Percentiles rank a stretch among this genome's conserved stretches.
These are phyloP conservation scores for Choristoneura fumiferana DNA, from an alignment of 1,140 invertebrate species.

Conservation along the genomic window DNA sequence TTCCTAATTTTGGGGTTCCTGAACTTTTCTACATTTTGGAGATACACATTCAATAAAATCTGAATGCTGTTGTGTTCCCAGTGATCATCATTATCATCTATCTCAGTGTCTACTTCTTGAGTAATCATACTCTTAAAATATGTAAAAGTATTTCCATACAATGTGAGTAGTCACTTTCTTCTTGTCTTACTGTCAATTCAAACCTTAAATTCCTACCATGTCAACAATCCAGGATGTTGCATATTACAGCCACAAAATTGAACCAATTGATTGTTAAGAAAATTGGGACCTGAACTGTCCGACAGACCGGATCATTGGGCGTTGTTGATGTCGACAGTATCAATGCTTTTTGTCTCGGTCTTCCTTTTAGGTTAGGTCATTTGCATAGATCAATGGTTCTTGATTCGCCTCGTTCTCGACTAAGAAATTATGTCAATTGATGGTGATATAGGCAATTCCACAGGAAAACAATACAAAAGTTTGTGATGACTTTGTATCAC, in stretches of 20 bases:
- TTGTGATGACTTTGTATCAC: not conserved
- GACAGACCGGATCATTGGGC: not conserved
- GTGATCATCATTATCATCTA: conserved; percentile 59
- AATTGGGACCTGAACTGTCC: not conserved
- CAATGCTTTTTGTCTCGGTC: not conserved
- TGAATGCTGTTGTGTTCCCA: conserved; percentile 61
- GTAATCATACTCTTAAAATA: not conserved
- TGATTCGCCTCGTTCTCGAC: not conserved
- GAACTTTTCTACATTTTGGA: conserved; percentile 66
- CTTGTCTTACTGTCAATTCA: not conserved
- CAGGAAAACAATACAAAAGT: not conserved
- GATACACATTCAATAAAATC: conserved; percentile 53
- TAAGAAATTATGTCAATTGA: not conserved
- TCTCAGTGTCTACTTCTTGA: conserved; percentile 47
- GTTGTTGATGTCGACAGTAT: not conserved
- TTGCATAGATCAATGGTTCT: not conserved
- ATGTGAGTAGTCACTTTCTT: not conserved
- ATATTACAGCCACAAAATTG: conserved; percentile 28
- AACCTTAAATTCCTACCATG: not conserved
- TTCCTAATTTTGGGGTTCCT: conserved; percentile 68
- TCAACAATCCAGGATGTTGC: not conserved
- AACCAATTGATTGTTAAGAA: conserved; percentile 19
- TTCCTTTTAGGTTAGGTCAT: conserved; percentile 4
- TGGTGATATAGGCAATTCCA: not conserved
- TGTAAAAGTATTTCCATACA: too few relatives aligned